Base-by-base conservation (phyloP, 2,113 vertebrate genomes). In the Oreocharis arfaki region DNA sequence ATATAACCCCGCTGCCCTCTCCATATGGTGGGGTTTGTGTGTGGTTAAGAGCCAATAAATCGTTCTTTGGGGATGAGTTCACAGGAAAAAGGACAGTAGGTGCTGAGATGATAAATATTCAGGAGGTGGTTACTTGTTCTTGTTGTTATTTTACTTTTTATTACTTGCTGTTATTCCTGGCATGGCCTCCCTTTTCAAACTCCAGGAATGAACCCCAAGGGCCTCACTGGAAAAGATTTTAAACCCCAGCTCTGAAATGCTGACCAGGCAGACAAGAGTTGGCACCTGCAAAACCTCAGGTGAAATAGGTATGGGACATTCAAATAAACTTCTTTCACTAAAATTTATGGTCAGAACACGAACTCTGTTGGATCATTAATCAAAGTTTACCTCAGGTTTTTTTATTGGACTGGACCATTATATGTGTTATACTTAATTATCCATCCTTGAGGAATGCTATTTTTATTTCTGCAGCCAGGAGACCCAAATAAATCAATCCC, bases 11-110 rank as follows among this genome's bases (percentile, higher is more conserved):
- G 12, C 55, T 81, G 68, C 65, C 60, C 53, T 75, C 32, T 88
- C 85, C 95, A 90, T 90, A 81, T 93, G 92, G 64, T 20, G 37
- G 60, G 18, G 49, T 94, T 84, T 95, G 68, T 44, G 47, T 70
- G 53, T 59, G 52, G 39, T 88, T 70, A 67, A 85, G 44, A 78
- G 92, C 59, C 68, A 78, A 52, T 13, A 70, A 80, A 90, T 16
- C 10, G 7, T 57, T 52, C 32, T 83, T 84, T 74, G 47, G 59
- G 84, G 49, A 27, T 13, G 47, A 67, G 24, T 47, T 47, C 67
- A 57, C 59, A 74, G 67, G 20, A 19, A 63, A 90, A 85, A 64
- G 4, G 20, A 49, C 42, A 75, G 22, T 33, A 55, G 41, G 11
- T 55, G 20, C 32, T 60, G 44, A 73, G 28, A 30, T n/a, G 11